Evolutionary conservation across 2,113 vertebrate species (phyloP).

Genomic region (Tragelaphus imberbis): DNA sequence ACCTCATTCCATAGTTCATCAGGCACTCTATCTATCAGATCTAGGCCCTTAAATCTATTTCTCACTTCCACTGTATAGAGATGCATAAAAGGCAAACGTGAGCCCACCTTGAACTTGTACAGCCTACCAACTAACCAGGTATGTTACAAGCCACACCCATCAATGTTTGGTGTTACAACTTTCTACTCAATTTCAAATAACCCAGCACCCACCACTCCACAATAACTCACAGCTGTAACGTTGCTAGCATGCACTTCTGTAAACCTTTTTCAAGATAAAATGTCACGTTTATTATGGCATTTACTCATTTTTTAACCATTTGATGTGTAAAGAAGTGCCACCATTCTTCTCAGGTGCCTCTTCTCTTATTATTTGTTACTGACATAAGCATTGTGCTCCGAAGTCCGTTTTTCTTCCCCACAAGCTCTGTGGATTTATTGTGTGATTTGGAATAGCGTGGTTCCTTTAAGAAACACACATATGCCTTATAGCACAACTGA

Average conservation of each 20-base stretch:
- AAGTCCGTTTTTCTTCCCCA: not conserved
- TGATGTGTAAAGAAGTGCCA: not conserved
- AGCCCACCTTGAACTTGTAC: fast-evolving
- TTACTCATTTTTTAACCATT: not conserved
- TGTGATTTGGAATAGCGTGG: not conserved
- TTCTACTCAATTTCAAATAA: not conserved
- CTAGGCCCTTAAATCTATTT: no score
- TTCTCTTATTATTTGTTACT: not conserved
- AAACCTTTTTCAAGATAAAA: not conserved
- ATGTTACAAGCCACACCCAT: fast-evolving
- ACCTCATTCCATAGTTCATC: no score
- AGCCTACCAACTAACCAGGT: not conserved
- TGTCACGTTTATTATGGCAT: not conserved
- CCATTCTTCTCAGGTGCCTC: not conserved
- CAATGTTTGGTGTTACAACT: fast-evolving
- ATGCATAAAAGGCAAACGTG: not conserved
- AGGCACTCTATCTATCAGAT: no score
- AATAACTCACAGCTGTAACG: not conserved
- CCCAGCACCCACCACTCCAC: fast-evolving
- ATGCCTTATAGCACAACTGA: not conserved
- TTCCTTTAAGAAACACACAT: not conserved
- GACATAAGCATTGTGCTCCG: not conserved
- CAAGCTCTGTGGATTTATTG: not conserved
- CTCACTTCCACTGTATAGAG: no score
- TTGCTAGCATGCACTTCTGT: fast-evolving